phyloP scores from a whole-genome alignment of 2,888 invertebrate genomes.

The Cyclophora albipunctata region DNA sequence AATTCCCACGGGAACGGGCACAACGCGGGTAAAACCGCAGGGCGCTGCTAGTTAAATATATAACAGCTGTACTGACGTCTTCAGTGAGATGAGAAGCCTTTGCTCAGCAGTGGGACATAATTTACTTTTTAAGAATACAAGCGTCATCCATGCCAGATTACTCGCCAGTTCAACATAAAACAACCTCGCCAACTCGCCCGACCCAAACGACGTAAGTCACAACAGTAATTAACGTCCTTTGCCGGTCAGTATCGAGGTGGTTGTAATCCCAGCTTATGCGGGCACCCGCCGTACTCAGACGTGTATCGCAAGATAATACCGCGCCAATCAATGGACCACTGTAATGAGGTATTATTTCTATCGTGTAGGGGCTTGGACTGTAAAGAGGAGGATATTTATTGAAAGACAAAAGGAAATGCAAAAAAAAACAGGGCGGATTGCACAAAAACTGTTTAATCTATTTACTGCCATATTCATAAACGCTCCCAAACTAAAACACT shows the following conservation, averaged over 20 bases:
- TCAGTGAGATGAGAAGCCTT: no score
- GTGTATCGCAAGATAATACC: conserved; percentile 51
- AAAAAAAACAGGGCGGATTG: no score
- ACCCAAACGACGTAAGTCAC: conserved; percentile 4
- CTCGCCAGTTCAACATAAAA: neutral
- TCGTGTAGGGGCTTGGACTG: no score
- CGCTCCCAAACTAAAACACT: no score
- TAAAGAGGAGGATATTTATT: neutral
- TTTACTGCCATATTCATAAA: no score
- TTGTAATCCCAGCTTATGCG: conserved; percentile 43
- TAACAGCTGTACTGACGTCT: no score
- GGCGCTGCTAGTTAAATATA: no score
- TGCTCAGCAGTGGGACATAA: neutral
- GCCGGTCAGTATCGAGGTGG: conserved; percentile 20
- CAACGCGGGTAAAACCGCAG: no score
- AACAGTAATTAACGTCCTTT: conserved; percentile 14
- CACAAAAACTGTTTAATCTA: no score
- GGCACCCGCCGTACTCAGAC: conserved; percentile 36
- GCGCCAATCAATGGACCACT: conserved; percentile 43
- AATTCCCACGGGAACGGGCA: no score
- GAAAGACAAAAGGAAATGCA: no score
- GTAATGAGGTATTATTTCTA: conserved; percentile 1
- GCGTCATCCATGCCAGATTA: no score
- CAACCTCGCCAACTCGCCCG: neutral
- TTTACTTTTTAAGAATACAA: conserved; percentile 3